These are phyloP conservation scores for Catostomus latipinnis DNA, from an alignment of 2,797 vertebrate genomes.

Conservation along the genomic window DNA sequence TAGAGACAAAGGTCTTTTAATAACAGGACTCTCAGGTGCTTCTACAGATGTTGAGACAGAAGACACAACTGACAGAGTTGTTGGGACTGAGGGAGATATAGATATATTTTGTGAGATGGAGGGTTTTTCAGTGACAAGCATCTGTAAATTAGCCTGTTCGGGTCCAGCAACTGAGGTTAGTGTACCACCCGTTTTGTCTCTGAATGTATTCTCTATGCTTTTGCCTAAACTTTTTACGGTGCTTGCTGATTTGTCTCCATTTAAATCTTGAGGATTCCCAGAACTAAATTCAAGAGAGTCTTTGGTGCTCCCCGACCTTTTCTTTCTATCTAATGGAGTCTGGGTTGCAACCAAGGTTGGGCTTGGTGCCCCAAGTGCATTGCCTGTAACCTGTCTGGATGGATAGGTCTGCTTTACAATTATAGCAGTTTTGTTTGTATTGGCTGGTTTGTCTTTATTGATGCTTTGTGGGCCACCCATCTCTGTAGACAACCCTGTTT, in stretches of 20 bases:
- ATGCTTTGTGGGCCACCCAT: constrained; percentile 6
- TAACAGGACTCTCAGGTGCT: constrained; percentile 41
- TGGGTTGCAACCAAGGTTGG: constrained; percentile 1
- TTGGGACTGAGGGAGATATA: constrained; percentile 4
- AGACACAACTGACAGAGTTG: not conserved
- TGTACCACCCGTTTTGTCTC: not conserved
- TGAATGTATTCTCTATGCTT: not conserved
- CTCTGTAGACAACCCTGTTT: constrained; percentile 3
- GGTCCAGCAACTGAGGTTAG: not conserved
- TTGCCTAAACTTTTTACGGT: not conserved
- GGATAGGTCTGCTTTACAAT: constrained; percentile 9
- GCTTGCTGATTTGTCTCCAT: constrained; percentile 34
- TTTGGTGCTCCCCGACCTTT: not conserved
- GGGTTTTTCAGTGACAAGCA: not conserved
- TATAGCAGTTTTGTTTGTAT: not conserved
- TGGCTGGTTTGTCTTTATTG: constrained; percentile 21
- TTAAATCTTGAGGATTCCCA: not conserved
- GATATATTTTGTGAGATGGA: constrained; percentile 9
- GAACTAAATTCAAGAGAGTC: constrained; percentile 4
- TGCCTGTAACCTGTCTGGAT: constrained; percentile 2
- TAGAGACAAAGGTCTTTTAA: constrained; percentile 21
- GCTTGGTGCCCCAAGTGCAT: not conserved
- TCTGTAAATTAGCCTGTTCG: not conserved
- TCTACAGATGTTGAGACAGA: constrained; percentile 19
- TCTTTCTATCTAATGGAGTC: constrained; percentile 21